These are phyloP conservation scores for Hyles lineata DNA, from an alignment of 2,888 invertebrate genomes.

Conservation along the genomic window DNA sequence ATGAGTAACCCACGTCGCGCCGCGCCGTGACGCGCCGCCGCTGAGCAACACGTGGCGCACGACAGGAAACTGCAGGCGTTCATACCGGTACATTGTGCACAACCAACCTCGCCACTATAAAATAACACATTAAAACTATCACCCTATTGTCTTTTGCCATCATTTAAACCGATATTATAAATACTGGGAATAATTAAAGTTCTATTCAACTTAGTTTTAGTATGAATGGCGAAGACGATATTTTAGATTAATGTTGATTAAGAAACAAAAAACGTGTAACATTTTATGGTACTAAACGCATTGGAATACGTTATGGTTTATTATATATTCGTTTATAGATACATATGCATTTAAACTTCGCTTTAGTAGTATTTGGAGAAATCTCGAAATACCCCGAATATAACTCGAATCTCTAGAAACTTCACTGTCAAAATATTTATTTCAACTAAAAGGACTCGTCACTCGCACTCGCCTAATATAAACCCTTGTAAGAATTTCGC, in stretches of 20 bases:
- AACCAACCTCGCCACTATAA: background rate
- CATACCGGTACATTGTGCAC: constrained; percentile 43
- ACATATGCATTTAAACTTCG: no score
- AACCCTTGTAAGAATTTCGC: constrained; percentile 5
- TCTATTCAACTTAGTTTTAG: background rate
- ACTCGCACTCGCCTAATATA: background rate
- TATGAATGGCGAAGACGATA: no score
- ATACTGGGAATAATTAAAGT: background rate
- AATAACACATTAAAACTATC: background rate
- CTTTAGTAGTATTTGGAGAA: no score
- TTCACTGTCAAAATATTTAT: background rate
- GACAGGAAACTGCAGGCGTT: constrained; percentile 67
- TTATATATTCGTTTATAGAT: no score
- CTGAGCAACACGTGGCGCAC: constrained; percentile 43
- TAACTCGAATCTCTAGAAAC: background rate
- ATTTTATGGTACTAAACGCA: no score
- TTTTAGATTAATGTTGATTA: no score
- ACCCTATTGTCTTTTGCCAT: background rate
- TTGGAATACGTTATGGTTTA: no score
- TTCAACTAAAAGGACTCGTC: background rate
- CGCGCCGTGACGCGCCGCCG: constrained; percentile 22
- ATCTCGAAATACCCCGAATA: background rate
- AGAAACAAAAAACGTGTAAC: no score
- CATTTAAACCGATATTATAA: background rate
- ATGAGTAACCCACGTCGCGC: constrained; percentile 52